Evolutionary conservation across 1,140 invertebrate species (phyloP).

Genomic region (Drosophila lacteicornis): DNA sequence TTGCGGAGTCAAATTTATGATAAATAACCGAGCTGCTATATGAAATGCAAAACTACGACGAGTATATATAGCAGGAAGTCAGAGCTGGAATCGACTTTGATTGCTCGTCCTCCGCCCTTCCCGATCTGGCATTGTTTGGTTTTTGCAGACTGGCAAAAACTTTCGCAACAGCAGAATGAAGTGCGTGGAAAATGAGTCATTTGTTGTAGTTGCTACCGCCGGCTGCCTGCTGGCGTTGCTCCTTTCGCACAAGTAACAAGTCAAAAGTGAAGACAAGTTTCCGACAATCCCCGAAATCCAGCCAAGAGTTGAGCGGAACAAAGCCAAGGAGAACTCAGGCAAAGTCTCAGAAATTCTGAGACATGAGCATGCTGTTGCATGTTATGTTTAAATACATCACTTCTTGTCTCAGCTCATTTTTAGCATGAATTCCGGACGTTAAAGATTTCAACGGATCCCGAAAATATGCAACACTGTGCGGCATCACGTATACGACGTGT

Average conservation of each 20-base stretch:
- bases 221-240: conserved; percentile 7
- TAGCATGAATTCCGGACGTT: not conserved
- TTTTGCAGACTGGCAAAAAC: conserved; percentile 22
- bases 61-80: conserved; percentile 18
- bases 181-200: conserved; percentile 63
- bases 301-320: conserved; percentile 32
- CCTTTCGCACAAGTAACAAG: conserved; percentile 18
- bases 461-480: conserved; percentile 51
- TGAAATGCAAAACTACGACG: conserved; percentile 15
- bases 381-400: conserved; percentile 31
- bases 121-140: conserved; percentile 21
- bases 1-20: conserved; percentile 43
- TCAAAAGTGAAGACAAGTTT: conserved; percentile 65
- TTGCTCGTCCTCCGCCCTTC: conserved; percentile 15
- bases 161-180: conserved; percentile 54
- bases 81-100: conserved; percentile 25
- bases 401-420: conserved; percentile 13
- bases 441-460: not conserved
- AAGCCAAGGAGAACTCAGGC: conserved; percentile 17
- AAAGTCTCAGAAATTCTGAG: conserved; percentile 21
- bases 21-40: conserved; percentile 26
- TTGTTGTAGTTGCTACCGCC: conserved; percentile 48
- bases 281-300: conserved; percentile 56
- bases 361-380: conserved; percentile 25
- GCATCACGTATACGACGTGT: conserved; percentile 42